A percentile compares a stretch with the other conserved stretches of the same genome.
phyloP scores from a whole-genome alignment of 1,140 invertebrate species.

The Rhagoletis zephyria region DNA sequence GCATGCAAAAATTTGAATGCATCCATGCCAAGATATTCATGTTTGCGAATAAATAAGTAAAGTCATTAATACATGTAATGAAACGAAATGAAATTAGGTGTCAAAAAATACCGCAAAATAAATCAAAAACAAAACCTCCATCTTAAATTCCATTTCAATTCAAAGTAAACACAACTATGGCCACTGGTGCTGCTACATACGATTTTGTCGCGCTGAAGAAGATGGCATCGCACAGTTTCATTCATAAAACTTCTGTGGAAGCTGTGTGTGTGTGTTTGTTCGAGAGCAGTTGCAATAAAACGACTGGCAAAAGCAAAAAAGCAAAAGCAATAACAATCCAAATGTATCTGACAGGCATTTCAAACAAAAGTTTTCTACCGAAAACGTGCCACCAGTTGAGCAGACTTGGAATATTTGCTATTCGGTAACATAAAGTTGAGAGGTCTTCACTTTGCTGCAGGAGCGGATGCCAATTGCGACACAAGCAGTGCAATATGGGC shows the following conservation, averaged over 20 bases:
- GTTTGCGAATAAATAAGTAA: not conserved
- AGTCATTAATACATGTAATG: not conserved
- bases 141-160: not conserved
- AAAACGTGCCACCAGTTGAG: conserved; percentile 42
- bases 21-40: not conserved
- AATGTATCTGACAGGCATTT: not conserved
- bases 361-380: not conserved
- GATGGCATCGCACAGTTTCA: not conserved
- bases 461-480: not conserved
- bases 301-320: too few species aligned
- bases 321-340: not conserved
- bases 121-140: too few species aligned
- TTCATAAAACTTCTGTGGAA: conserved; percentile 30
- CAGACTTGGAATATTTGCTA: not conserved
- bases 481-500: not conserved
- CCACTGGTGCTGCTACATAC: too few species aligned
- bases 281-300: not conserved
- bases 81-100: not conserved
- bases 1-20: not conserved
- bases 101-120: not conserved
- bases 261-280: not conserved
- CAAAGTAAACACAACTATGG: not conserved
- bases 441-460: not conserved
- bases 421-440: not conserved
- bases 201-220: not conserved